Percentiles rank a stretch among this genome's conserved stretches.
Evolutionary conservation across 2,113 vertebrate genomes (phyloP).

Genomic region (Andinoacara biseriatus): DNA sequence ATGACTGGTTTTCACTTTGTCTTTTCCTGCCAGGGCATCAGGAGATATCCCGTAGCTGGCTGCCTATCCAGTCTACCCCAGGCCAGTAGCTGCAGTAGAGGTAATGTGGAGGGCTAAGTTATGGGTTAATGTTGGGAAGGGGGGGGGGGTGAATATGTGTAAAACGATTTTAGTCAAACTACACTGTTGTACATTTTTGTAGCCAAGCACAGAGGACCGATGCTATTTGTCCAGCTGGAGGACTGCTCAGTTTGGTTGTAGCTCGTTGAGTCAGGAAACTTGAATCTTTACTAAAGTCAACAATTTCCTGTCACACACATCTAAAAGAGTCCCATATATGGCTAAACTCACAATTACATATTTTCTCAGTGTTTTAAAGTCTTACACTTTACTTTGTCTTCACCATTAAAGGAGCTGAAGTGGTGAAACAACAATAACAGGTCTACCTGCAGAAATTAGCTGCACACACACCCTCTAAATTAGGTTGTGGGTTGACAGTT

Average conservation of each 20-base stretch:
- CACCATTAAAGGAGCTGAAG: not conserved
- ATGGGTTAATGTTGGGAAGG: not conserved
- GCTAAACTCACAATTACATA: not conserved
- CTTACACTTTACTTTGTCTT: not conserved
- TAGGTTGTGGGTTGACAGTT: not conserved
- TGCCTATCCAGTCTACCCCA: constrained; percentile 78
- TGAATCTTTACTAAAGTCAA: not conserved
- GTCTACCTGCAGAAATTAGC: not conserved
- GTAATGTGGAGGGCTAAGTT: constrained; percentile 60
- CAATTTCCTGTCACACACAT: not conserved
- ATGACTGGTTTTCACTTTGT: not conserved
- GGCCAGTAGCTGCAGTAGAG: constrained; percentile 62
- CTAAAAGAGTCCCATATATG: not conserved
- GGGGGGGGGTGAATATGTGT: not conserved
- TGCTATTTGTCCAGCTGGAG: not conserved
- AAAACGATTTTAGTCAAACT: not conserved
- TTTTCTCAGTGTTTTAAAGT: not conserved
- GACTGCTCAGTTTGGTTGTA: not conserved
- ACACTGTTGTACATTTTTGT: not conserved
- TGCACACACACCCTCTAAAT: not conserved
- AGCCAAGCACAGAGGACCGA: not conserved
- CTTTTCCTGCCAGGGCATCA: constrained; percentile 70
- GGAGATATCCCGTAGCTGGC: constrained; percentile 81
- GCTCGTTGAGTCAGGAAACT: not conserved
- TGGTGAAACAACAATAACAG: not conserved